Evolutionary conservation across 2,113 vertebrate species (phyloP).

Genomic region (Peucedramus taeniatus): DNA sequence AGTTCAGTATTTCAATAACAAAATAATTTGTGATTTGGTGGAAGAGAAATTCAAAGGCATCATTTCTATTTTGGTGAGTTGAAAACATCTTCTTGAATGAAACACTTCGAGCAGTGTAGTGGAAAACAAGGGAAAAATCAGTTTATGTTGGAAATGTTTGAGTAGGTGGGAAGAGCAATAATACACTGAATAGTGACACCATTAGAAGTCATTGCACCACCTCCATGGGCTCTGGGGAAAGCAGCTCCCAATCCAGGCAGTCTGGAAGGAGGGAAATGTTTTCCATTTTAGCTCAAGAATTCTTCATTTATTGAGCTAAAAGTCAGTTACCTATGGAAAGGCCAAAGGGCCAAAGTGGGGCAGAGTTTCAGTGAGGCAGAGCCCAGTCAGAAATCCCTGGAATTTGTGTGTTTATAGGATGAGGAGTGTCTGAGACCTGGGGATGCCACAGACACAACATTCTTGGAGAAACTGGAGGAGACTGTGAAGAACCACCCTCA

Average conservation of each 20-base stretch:
- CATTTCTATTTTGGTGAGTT: conserved; percentile 93
- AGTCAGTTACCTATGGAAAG: not conserved
- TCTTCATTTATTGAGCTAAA: not conserved
- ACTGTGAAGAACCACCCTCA: conserved; percentile 90
- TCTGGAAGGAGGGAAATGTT: not conserved
- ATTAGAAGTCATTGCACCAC: not conserved
- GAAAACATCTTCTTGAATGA: not conserved
- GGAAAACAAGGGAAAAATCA: not conserved
- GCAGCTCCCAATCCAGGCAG: not conserved
- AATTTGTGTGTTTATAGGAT: conserved; percentile 72
- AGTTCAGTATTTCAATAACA: conserved; percentile 98
- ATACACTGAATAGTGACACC: not conserved
- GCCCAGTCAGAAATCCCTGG: not conserved
- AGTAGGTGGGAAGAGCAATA: not conserved
- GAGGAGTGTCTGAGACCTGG: conserved; percentile 96
- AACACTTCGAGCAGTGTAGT: not conserved
- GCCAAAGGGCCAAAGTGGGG: not conserved
- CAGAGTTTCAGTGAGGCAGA: not conserved
- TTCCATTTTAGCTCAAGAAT: not conserved
- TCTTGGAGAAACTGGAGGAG: conserved; percentile 93
- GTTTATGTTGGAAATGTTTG: not conserved
- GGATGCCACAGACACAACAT: conserved; percentile 92
- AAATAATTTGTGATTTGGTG: conserved; percentile 97
- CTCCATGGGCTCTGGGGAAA: not conserved
- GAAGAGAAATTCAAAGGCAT: conserved; percentile 99